Percentiles rank a stretch among this genome's conserved stretches.
Conservation (phyloP, 1,140 invertebrate genomes). For the Araneus ventricosus region DNA sequence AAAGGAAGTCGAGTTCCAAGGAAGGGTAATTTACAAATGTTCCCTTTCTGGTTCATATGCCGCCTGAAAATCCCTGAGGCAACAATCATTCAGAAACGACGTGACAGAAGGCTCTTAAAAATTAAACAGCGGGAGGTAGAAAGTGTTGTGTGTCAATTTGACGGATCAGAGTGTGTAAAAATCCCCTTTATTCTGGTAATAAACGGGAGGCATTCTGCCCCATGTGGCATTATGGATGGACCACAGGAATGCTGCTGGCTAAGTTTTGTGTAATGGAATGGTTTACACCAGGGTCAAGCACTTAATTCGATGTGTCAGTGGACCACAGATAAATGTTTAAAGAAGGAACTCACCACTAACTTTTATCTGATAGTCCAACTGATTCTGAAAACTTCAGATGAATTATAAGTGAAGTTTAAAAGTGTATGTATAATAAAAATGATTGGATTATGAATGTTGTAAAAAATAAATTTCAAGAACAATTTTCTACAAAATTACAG, state of each 20-base stretch:
- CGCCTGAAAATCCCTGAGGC: background rate
- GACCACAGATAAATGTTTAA: background rate
- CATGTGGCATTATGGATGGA: background rate
- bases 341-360: background rate
- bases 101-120: conserved; percentile 4
- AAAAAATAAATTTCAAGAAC: no score
- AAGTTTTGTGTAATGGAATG: background rate
- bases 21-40: background rate
- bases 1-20: background rate
- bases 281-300: background rate
- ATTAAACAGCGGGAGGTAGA: conserved; percentile 33
- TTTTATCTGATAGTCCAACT: background rate
- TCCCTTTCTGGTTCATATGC: background rate
- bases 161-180: conserved; percentile 27
- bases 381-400: no score
- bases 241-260: background rate
- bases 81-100: background rate
- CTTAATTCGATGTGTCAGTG: no score
- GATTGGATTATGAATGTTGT: no score
- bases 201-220: background rate
- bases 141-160: conserved; percentile 31
- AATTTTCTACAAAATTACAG: no score
- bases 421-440: no score
- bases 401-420: no score
- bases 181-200: conserved; percentile 10